Percentiles rank a stretch among this genome's conserved stretches.
These are phyloP conservation scores for Osedax fenrisi DNA, from an alignment of 2,888 invertebrate genomes.

Conservation along the genomic window DNA sequence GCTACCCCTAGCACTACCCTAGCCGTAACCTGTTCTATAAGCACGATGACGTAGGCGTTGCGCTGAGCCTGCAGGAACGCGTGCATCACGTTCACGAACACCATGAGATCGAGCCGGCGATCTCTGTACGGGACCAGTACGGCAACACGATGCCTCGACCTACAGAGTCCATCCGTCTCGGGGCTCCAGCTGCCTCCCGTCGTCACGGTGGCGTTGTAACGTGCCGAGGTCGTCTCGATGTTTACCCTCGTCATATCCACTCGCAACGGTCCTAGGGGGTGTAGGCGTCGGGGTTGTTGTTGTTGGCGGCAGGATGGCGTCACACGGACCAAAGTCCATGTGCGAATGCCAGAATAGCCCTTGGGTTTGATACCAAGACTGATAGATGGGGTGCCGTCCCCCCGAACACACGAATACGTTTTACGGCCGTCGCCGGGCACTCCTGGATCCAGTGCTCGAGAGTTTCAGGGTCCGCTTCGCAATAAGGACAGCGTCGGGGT, in stretches of 20 bases:
- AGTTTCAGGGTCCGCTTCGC: no score
- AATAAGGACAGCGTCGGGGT: no score
- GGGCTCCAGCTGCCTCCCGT: constrained; percentile 23
- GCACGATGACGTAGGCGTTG: constrained; percentile 19
- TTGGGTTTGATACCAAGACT: background rate
- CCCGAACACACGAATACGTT: no score
- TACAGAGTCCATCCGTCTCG: background rate
- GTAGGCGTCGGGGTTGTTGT: no score
- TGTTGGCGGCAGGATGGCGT: no score
- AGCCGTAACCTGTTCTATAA: constrained; percentile 29
- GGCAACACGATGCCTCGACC: constrained; percentile 13
- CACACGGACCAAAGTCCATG: no score
- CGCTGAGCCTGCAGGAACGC: constrained; percentile 20
- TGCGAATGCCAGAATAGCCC: no score
- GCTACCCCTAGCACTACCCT: background rate
- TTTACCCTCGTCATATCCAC: background rate
- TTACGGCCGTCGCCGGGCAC: no score
- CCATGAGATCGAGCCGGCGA: constrained; percentile 10
- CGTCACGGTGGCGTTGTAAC: background rate
- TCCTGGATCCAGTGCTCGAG: no score
- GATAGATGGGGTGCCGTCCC: background rate
- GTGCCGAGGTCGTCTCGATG: background rate
- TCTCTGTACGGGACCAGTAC: constrained; percentile 29
- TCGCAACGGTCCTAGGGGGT: background rate
- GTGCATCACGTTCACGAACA: constrained; percentile 28